Evolutionary conservation across 2,888 invertebrate genomes (phyloP), one percentile per base, ranked within the genome.

Genomic region (Neoascia interrupta): DNA sequence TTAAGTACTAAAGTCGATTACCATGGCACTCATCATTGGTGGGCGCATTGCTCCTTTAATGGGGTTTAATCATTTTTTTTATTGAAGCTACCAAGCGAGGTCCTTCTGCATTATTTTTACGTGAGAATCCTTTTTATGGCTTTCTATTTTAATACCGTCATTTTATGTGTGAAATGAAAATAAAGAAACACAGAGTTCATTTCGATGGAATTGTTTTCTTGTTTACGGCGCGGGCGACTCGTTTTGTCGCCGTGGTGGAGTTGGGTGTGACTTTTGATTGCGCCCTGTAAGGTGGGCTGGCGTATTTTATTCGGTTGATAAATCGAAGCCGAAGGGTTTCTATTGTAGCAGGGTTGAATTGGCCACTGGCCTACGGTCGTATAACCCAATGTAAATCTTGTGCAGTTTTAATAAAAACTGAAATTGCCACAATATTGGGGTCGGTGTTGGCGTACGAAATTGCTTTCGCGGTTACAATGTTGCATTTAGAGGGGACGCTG

Each of bases 141-240:
- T 26, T 69, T 60, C 58, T 36, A 41, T 60, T 58, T 58, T 69
- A 68, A 68, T 68, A 68, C 49, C 68, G 68, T 68, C 49, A 69
- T 69, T 69, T 69, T 69, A 69, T 69, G 51, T 69, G 51, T 51
- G 69, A 69, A 69, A 51, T 69, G 60, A 69, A 60, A 69, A 60
- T 69, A 69, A 69, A 69, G 60, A n/a, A n/a, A n/a, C n/a, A 26
- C 34, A 15, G 51, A 69, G 58, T 69, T 69, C 69, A 69, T 58
- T 69, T 51, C 49, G 60, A 69, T 69, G 51, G 43, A 58, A 69
- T 69, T 69, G 58, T 60, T 60, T 69, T 41, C 69, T 51, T 41
- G 58, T 69, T 69, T 69, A 60, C 51, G 43, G 43, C 13, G 36
- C n/a, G n/a, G 37, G 43, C 21, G 51, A 31, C n/a, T 15, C 26